Evolutionary conservation across 2,113 vertebrate species (phyloP), one percentile per base, ranked within the genome.

Genomic region (Climacteris rufus): DNA sequence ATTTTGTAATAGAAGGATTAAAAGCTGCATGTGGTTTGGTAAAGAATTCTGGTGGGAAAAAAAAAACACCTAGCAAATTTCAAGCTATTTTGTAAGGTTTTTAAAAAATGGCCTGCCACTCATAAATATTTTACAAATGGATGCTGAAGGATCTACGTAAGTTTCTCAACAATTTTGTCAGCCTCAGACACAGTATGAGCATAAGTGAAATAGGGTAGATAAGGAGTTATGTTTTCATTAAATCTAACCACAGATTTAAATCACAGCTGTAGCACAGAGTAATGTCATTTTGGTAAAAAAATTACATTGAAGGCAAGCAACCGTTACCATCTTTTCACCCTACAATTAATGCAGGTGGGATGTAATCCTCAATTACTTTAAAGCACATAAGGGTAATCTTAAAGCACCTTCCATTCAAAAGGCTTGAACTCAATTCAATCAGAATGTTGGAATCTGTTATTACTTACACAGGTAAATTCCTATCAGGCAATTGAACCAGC

Each of bases 401-500:
- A 65, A 39, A 65, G 59, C 14, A 65, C 18, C 53, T 90, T n/a
- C 71, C 21, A 45, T 5, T 17, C 40, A 75, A 47, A 87, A 91
- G 52, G 21, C 15, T 87, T 89, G 60, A 87, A 39, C 40, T 75
- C 49, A 70, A 70, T 76, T 87, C 53, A 83, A 37, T 56, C 66
- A 91, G 40, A 93, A 75, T n/a, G 22, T 6, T 49, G 64, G 74
- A 44, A 91, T 87, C 87, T 95, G 65, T 64, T 85, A n/a, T 22
- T 65, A 93, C 44, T 94, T 64, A 83, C 27, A 17, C 49, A 84
- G 78, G 61, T 90, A 65, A 90, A 93, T 69, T 87, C 74, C 71
- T 69, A 15, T 7, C 5, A 4, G 27, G 22, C 40, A 72, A 35
- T 0, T 80, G 63, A 76, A 83, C 25, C 42, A 40, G 54, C 8